Evolutionary conservation across 1,140 invertebrate genomes (phyloP).

Genomic region (Hypsibius dujardini): DNA sequence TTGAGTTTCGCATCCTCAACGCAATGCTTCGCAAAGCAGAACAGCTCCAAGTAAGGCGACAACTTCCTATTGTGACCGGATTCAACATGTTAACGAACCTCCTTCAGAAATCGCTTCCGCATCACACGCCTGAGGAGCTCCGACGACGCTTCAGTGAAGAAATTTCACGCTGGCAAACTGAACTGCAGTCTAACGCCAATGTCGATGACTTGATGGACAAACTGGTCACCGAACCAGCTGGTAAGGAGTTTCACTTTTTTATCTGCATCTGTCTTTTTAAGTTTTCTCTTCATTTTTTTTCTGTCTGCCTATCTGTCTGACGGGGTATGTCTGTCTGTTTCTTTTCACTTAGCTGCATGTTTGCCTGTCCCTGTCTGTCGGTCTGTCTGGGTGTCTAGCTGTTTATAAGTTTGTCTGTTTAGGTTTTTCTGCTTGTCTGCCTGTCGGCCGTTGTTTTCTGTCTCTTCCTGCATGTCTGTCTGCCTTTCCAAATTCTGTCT

Average conservation of each 20-base stretch:
- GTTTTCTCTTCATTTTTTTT: no score
- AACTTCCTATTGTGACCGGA: not conserved
- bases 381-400: no score
- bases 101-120: conserved; percentile 8
- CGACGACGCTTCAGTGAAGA: conserved; percentile 16
- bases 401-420: not conserved
- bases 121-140: conserved; percentile 11
- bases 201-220: conserved; percentile 14
- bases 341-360: no score
- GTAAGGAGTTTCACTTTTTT: no score
- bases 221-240: not conserved
- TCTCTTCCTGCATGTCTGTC: not conserved
- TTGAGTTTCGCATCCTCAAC: conserved; percentile 14
- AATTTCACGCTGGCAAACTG: not conserved
- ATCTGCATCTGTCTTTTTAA: no score
- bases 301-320: no score
- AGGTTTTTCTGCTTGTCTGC: not conserved
- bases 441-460: not conserved
- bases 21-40: conserved; percentile 5
- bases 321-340: no score
- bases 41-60: not conserved
- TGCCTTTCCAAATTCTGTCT: not conserved
- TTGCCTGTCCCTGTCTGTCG: no score
- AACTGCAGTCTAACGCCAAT: not conserved
- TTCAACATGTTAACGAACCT: not conserved